Evolutionary conservation across 1,140 invertebrate genomes (phyloP).

Genomic region (Drosophila parabipectinata): DNA sequence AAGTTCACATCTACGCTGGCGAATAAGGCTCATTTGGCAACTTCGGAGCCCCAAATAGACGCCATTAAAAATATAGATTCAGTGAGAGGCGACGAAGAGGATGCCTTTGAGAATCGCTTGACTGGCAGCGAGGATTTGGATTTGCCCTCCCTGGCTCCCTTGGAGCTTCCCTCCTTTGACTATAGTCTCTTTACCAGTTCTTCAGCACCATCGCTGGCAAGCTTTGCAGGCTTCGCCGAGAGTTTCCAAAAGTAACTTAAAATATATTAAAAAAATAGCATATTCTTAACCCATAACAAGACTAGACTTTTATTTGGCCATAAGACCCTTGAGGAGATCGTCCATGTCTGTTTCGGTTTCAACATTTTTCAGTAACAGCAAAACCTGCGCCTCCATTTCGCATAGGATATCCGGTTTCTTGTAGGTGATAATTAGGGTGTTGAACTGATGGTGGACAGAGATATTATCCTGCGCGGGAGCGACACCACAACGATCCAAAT

Average conservation of each 20-base stretch:
- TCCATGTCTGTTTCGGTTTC: slow-evolving; percentile 85
- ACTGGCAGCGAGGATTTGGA: slow-evolving; percentile 51
- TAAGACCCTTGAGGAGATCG: slow-evolving; percentile 67
- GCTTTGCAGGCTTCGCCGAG: slow-evolving; percentile 59
- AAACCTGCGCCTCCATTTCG: slow-evolving; percentile 88
- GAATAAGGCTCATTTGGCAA: slow-evolving; percentile 12
- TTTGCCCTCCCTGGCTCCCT: slow-evolving; percentile 65
- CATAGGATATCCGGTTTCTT: slow-evolving; percentile 89
- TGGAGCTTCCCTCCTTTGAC: slow-evolving; percentile 77
- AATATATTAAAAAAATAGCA: background rate
- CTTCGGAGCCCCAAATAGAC: slow-evolving; percentile 52
- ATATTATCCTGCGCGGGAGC: slow-evolving; percentile 87
- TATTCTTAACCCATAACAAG: background rate
- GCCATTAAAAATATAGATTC: slow-evolving; percentile 32
- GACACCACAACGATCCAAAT: slow-evolving; percentile 88
- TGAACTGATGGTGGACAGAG: slow-evolving; percentile 88
- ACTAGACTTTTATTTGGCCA: slow-evolving; percentile 72
- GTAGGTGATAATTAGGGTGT: slow-evolving; percentile 92
- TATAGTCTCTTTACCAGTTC: slow-evolving; percentile 67
- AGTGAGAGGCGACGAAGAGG: slow-evolving; percentile 13
- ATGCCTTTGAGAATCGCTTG: background rate
- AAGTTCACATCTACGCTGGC: slow-evolving; percentile 61
- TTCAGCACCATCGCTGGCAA: slow-evolving; percentile 60
- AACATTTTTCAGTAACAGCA: slow-evolving; percentile 85
- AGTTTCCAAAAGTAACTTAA: slow-evolving; percentile 68